phyloP scores from a whole-genome alignment of 2,888 invertebrate species.

The Rhagophthalmus giganteus region DNA sequence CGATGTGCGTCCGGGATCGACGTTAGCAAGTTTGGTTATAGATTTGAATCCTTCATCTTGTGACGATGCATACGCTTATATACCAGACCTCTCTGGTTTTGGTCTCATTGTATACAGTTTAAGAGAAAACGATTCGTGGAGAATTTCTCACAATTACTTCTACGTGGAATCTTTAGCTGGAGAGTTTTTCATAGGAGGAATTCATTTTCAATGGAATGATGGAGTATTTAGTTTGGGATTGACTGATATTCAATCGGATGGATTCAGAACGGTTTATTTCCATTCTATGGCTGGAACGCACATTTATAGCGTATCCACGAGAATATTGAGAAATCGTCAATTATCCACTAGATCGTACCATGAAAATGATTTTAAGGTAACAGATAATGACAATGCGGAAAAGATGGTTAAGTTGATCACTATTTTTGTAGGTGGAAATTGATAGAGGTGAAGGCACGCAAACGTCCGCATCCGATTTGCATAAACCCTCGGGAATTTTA shows the following conservation, averaged over 20 bases:
- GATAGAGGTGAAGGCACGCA: conserved; percentile 67
- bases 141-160: conserved; percentile 72
- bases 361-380: conserved; percentile 60
- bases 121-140: conserved; percentile 67
- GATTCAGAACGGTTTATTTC: conserved; percentile 70
- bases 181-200: conserved; percentile 67
- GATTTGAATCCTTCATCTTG: conserved; percentile 65
- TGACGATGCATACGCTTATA: conserved; percentile 68
- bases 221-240: conserved; percentile 75
- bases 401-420: too few species aligned
- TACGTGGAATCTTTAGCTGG: conserved; percentile 71
- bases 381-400: too few species aligned
- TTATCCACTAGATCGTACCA: conserved; percentile 60
- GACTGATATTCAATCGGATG: conserved; percentile 58
- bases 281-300: conserved; percentile 75
- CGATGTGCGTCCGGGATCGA: conserved; percentile 56
- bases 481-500: conserved; percentile 63
- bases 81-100: conserved; percentile 68
- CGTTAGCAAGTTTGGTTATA: conserved; percentile 69
- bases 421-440: conserved; percentile 61
- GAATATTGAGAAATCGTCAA: conserved; percentile 61
- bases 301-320: conserved; percentile 72
- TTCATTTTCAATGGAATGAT: conserved; percentile 78
- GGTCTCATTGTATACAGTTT: conserved; percentile 66
- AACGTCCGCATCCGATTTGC: conserved; percentile 70